A percentile compares a stretch with the other conserved stretches of the same genome.
Evolutionary conservation across 2,797 vertebrate species (phyloP).

Genomic region (Cirrhinus mrigala): DNA sequence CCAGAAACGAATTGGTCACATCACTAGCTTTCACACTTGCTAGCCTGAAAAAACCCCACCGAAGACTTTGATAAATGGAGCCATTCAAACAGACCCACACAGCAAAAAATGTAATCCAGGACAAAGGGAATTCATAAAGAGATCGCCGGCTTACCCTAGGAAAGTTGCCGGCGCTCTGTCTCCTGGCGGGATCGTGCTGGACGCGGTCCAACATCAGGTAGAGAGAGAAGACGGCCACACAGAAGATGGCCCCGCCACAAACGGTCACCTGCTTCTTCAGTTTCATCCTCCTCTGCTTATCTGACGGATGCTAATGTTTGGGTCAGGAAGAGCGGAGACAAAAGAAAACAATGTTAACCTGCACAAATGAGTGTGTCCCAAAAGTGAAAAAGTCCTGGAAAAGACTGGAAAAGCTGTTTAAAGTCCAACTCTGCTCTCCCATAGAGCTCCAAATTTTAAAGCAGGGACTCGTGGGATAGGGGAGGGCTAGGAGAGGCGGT

Average conservation of each 20-base stretch:
- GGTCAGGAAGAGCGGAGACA: neutral
- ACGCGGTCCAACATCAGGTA: slow-evolving; percentile 99
- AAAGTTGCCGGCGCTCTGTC: slow-evolving; percentile 92
- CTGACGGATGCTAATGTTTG: neutral
- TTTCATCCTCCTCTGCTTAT: slow-evolving; percentile 84
- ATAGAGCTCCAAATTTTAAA: slow-evolving; percentile 62
- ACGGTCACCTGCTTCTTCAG: slow-evolving; percentile 98
- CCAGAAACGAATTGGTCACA: slow-evolving; percentile 12
- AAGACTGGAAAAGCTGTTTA: slow-evolving; percentile 56
- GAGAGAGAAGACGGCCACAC: slow-evolving; percentile 97
- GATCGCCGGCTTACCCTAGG: slow-evolving; percentile 86
- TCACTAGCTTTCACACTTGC: neutral
- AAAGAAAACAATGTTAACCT: slow-evolving; percentile 17
- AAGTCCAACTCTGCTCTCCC: slow-evolving; percentile 64
- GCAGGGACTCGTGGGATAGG: slow-evolving; percentile 61
- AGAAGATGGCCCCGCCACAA: slow-evolving; percentile 97
- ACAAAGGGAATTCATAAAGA: slow-evolving; percentile 6
- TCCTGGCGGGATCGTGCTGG: slow-evolving; percentile 91
- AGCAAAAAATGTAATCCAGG: slow-evolving; percentile 11
- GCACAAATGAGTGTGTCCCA: slow-evolving; percentile 4
- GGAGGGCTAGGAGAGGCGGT: neutral
- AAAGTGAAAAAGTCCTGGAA: slow-evolving; percentile 49
- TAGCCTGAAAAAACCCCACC: neutral
- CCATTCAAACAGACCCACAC: slow-evolving; percentile 20
- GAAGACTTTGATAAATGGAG: slow-evolving; percentile 43